Conservation (phyloP, 1,140 invertebrate species). For the Diabrotica undecimpunctata region DNA sequence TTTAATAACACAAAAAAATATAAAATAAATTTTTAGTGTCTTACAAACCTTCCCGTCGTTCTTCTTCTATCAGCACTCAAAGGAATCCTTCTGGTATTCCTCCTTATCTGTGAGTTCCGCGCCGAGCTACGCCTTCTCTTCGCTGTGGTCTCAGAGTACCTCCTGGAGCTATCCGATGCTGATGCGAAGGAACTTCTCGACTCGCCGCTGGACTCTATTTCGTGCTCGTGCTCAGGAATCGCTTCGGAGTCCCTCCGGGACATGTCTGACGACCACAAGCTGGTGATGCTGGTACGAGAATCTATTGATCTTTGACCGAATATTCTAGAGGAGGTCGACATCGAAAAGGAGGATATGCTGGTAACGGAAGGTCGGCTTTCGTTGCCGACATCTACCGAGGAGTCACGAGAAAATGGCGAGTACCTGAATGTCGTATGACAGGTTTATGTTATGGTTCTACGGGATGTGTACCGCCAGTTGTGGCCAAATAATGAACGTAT, state of each 20-base stretch:
- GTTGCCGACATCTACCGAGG: constrained; percentile 44
- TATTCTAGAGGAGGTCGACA: constrained; percentile 43
- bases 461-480: neutral
- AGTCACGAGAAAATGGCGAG: constrained; percentile 43
- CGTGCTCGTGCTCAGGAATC: constrained; percentile 47
- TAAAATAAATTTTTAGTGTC: neutral
- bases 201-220: constrained; percentile 43
- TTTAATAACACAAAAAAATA: neutral
- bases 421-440: constrained; percentile 26
- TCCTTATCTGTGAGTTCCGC: constrained; percentile 44
- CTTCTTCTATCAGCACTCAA: constrained; percentile 46
- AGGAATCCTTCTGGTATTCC: constrained; percentile 45
- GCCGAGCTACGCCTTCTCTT: constrained; percentile 36
- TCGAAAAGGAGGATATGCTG: constrained; percentile 45
- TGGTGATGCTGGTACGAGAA: constrained; percentile 43
- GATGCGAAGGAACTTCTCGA: constrained; percentile 40
- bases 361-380: constrained; percentile 45
- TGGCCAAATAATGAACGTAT: no score
- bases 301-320: constrained; percentile 47
- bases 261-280: constrained; percentile 45
- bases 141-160: constrained; percentile 42
- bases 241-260: constrained; percentile 45
- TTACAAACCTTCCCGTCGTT: constrained; percentile 48
- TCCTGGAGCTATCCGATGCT: constrained; percentile 43
- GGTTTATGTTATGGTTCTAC: neutral